These are phyloP conservation scores for Drosophila pseudoananassae DNA, from an alignment of 1,140 invertebrate genomes.

Conservation along the genomic window DNA sequence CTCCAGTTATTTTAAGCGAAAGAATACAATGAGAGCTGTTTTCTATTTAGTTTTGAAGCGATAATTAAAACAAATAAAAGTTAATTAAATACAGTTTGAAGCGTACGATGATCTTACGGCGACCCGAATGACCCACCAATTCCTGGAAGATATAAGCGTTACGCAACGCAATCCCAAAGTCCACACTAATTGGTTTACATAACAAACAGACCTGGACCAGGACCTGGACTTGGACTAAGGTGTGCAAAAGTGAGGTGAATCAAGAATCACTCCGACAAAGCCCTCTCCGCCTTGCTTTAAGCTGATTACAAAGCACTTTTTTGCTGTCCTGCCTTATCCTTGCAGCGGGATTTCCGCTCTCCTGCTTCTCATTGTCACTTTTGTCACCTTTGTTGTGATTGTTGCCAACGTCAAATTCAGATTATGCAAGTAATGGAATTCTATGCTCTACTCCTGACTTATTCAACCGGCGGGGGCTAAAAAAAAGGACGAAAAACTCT, in stretches of 20 bases:
- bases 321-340: constrained; percentile 19
- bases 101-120: constrained; percentile 13
- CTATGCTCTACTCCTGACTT: constrained; percentile 4
- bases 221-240: not conserved
- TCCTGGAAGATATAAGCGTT: not conserved
- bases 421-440: constrained; percentile 32
- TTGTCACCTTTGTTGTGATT: constrained; percentile 50
- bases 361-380: constrained; percentile 47
- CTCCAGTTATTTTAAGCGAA: constrained; percentile 12
- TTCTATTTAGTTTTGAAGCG: constrained; percentile 29
- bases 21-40: constrained; percentile 26
- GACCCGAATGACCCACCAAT: constrained; percentile 5
- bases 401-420: constrained; percentile 44
- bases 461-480: constrained; percentile 17
- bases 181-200: constrained; percentile 46
- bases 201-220: constrained; percentile 33
- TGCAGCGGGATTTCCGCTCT: constrained; percentile 33
- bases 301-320: constrained; percentile 58
- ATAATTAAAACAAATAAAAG: constrained; percentile 64
- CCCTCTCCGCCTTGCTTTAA: constrained; percentile 31
- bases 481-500: constrained; percentile 6
- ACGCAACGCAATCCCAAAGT: constrained; percentile 22
- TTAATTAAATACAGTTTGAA: constrained; percentile 54
- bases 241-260: constrained; percentile 14
- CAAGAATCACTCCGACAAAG: constrained; percentile 45